These are phyloP conservation scores for Nebria salina DNA, from an alignment of 2,888 invertebrate species.

Conservation along the genomic window DNA sequence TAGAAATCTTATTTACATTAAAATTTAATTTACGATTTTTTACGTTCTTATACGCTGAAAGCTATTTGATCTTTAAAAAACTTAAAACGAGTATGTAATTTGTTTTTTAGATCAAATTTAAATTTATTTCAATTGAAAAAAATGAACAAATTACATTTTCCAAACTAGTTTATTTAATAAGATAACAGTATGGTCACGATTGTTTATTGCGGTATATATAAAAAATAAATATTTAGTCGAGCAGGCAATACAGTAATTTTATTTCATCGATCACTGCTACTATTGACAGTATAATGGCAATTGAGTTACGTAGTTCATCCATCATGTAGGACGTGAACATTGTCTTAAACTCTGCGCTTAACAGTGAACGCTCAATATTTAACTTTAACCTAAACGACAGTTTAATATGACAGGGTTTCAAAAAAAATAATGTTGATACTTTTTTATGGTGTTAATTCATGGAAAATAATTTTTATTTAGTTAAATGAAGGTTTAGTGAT, in stretches of 20 bases:
- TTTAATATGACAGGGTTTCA: background rate
- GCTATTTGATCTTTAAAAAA: background rate
- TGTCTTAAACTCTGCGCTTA: background rate
- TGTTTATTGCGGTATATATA: background rate
- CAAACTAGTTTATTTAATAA: background rate
- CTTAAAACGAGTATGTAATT: background rate
- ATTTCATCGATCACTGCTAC: conserved; percentile 10
- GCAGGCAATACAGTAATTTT: background rate
- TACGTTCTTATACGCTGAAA: background rate
- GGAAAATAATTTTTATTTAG: background rate
- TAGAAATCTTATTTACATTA: background rate
- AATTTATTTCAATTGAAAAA: background rate
- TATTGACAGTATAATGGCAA: conserved; percentile 10
- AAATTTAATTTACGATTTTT: background rate
- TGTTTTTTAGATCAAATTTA: background rate
- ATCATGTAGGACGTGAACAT: conserved; percentile 14
- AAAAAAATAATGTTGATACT: background rate
- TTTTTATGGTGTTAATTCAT: background rate
- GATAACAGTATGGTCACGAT: background rate
- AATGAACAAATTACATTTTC: too few species aligned
- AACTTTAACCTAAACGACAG: background rate
- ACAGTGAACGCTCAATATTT: background rate
- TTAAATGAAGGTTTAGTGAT: background rate
- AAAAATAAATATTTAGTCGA: background rate
- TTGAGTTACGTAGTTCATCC: conserved; percentile 9